Percentiles rank a stretch among this genome's conserved stretches.
Conservation (phyloP, 2,113 vertebrate genomes). For the Gnathonemus echidnorhynchus region DNA sequence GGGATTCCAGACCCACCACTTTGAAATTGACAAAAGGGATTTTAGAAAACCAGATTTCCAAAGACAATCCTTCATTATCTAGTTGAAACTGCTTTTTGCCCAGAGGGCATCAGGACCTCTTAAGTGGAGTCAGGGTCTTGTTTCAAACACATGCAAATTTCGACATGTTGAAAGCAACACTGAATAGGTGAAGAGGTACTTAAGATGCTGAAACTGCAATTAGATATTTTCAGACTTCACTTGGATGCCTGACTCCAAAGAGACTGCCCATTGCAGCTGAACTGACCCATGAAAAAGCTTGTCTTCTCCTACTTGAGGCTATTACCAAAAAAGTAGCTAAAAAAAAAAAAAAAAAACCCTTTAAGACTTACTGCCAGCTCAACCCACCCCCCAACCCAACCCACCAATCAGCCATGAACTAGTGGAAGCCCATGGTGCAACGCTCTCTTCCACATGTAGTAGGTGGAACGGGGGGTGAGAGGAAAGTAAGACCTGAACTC, state of each 20-base stretch:
- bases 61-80: slow-evolving; percentile 29
- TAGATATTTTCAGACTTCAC: slow-evolving; percentile 20
- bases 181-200: slow-evolving; percentile 24
- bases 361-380: background rate
- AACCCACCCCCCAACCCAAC: background rate
- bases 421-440: slow-evolving; percentile 82
- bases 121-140: slow-evolving; percentile 40
- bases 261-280: background rate
- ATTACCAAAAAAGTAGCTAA: background rate
- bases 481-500: slow-evolving; percentile 89
- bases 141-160: slow-evolving; percentile 64
- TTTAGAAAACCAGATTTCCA: slow-evolving; percentile 28
- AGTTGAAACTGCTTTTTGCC: slow-evolving; percentile 63
- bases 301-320: background rate
- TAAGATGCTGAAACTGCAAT: slow-evolving; percentile 41
- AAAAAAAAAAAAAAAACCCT: background rate
- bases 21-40: slow-evolving; percentile 14
- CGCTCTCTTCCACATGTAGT: slow-evolving; percentile 97
- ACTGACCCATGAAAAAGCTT: background rate
- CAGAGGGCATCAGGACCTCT: slow-evolving; percentile 41
- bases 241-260: slow-evolving; percentile 7
- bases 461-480: slow-evolving; percentile 84
- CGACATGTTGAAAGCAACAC: slow-evolving; percentile 42
- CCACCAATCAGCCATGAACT: slow-evolving; percentile 66
- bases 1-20: slow-evolving; percentile 1